Percentiles rank a stretch among this genome's conserved stretches.
Evolutionary conservation across 1,140 invertebrate genomes (phyloP).

Genomic region (Sarcophaga bullata): DNA sequence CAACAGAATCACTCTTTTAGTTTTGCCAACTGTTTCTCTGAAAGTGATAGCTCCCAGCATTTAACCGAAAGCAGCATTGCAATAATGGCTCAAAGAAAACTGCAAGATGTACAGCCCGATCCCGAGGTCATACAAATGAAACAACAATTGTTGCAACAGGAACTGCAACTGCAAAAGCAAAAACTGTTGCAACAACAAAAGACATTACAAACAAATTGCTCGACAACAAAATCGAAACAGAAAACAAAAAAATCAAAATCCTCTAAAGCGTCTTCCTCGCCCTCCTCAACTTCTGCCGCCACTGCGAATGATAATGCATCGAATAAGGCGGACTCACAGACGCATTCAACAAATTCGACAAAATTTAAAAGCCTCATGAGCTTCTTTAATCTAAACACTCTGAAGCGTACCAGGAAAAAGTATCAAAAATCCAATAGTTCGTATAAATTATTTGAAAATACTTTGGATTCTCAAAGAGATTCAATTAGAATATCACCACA

Average conservation of each 20-base stretch:
- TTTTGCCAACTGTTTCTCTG: slow-evolving; percentile 54
- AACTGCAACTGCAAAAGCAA: slow-evolving; percentile 39
- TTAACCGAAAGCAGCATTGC: slow-evolving; percentile 4
- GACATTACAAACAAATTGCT: neutral
- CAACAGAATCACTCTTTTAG: slow-evolving; percentile 52
- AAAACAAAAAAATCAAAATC: slow-evolving; percentile 31
- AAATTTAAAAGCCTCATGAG: slow-evolving; percentile 53
- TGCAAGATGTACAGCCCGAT: slow-evolving; percentile 60
- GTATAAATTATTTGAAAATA: slow-evolving; percentile 56
- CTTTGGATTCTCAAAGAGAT: slow-evolving; percentile 52
- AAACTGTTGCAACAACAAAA: slow-evolving; percentile 46
- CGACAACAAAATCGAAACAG: slow-evolving; percentile 22
- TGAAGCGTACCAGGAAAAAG: slow-evolving; percentile 54
- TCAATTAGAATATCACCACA: slow-evolving; percentile 44
- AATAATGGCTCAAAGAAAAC: slow-evolving; percentile 53
- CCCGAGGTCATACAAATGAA: slow-evolving; percentile 62
- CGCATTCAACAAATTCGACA: slow-evolving; percentile 46
- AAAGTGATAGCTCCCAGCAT: slow-evolving; percentile 26
- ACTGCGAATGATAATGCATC: neutral
- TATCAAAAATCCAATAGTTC: slow-evolving; percentile 48
- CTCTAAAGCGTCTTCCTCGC: neutral
- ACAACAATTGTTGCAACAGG: slow-evolving; percentile 45
- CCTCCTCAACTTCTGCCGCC: neutral
- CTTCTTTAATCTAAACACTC: slow-evolving; percentile 48
- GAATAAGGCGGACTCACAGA: neutral